Evolutionary conservation across 2,888 invertebrate genomes (phyloP), one percentile per base, ranked within the genome.

Genomic region (Agriopis aurantiaria): DNA sequence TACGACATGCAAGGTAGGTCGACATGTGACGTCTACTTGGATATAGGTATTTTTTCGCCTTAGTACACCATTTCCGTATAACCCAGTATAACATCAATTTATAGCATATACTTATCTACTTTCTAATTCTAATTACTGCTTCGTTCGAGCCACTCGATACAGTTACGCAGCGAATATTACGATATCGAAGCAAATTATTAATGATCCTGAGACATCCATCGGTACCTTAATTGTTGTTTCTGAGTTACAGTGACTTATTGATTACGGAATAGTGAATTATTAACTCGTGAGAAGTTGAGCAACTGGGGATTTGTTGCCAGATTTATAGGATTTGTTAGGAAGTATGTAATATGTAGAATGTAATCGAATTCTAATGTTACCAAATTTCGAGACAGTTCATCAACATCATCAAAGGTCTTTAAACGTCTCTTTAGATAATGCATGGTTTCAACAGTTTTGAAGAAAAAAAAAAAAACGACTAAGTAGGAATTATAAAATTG

Each of bases 221-320:
- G 51, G 56, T 66, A 45, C 71, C 67, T 70, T 80, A 80, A 82
- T 80, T 79, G 75, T 76, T 77, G 68, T 80, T 68, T 73, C 69
- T 49, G 74, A 70, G 46, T 71, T 57, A 80, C 75, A 74, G 75
- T 77, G 75, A 81, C 75, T 79, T 84, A 82, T 81, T 75, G 80
- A 76, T 82, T 77, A 69, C 68, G 67, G 68, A 76, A 72, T 75
- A 64, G 77, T 78, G 77, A 77, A 79, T 76, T 73, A 75, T 75
- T 80, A 76, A 76, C 75, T 76, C 80, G 71, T 68, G 74, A 64
- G 63, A 72, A 78, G 73, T 83, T 78, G 76, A 68, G 73, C 76
- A 78, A 74, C 74, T 55, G 41, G 14, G 17, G 45, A 61, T 41
- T 62, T 48, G 51, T 60, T 56, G 45, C 55, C 52, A 62, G 66